A percentile compares a stretch with the other conserved stretches of the same genome.
Conservation (phyloP, 30 jellyfish, hydroid and myxozoan species). For the Aurelia coerulea region DNA sequence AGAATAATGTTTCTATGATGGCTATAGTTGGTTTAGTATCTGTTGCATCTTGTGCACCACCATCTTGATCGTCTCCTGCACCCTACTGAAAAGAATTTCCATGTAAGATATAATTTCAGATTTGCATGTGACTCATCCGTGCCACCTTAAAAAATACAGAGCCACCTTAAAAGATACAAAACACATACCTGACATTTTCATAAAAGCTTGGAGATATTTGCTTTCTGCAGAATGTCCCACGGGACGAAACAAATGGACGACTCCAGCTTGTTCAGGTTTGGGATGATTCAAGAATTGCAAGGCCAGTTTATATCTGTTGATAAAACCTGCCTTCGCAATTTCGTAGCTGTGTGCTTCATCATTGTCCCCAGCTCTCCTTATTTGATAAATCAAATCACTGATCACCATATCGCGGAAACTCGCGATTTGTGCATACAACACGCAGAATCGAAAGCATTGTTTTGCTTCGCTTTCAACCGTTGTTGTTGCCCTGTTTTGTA, state of each 20-base stretch:
- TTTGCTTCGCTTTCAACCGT: neutral
- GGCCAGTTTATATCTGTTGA: neutral
- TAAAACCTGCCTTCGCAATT: neutral
- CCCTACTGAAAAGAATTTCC: too few relatives aligned
- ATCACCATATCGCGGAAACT: neutral
- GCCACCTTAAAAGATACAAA: neutral
- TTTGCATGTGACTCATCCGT: too few relatives aligned
- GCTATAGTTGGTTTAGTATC: too few relatives aligned
- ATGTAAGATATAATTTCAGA: too few relatives aligned
- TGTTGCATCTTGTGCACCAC: too few relatives aligned
- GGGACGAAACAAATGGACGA: constrained; percentile 8
- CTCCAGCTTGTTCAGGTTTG: neutral
- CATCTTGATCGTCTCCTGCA: too few relatives aligned
- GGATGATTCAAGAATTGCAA: constrained; percentile 4
- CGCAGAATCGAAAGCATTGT: neutral
- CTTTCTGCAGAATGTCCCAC: constrained; percentile 10
- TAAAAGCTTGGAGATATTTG: neutral
- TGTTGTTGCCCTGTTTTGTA: constrained; percentile 8
- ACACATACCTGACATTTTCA: constrained; percentile 6
- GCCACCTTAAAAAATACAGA: neutral
- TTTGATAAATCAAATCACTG: constrained; percentile 12
- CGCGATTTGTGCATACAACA: constrained; percentile 1
- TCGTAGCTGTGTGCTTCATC: constrained; percentile 19
- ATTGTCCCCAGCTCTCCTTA: neutral
- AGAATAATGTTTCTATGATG: too few relatives aligned